Percentiles rank a stretch among this genome's conserved stretches.
These are phyloP conservation scores for Pelochelys cantorii DNA, from an alignment of 2,797 vertebrate species.

Conservation along the genomic window DNA sequence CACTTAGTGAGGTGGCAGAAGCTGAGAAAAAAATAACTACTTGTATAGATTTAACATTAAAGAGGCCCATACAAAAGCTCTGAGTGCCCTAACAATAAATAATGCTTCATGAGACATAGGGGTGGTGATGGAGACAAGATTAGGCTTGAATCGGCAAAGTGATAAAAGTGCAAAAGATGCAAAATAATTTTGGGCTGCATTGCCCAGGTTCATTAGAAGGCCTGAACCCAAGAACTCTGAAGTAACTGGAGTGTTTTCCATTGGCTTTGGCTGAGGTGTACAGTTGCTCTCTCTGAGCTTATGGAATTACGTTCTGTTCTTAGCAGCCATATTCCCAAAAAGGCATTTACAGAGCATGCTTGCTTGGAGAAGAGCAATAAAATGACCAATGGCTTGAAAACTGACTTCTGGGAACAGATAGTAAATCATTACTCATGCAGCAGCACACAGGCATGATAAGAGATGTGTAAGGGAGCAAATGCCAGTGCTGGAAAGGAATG, in stretches of 20 bases:
- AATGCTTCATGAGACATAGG: not conserved
- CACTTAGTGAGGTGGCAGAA: not conserved
- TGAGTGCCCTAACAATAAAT: not conserved
- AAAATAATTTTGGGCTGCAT: accelerated
- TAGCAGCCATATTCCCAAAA: not conserved
- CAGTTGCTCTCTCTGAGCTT: not conserved
- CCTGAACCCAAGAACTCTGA: not conserved
- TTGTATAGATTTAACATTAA: not conserved
- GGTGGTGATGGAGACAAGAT: not conserved
- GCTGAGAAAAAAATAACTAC: not conserved
- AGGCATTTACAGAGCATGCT: not conserved
- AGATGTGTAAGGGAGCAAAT: not conserved
- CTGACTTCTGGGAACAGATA: not conserved
- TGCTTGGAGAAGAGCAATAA: not conserved
- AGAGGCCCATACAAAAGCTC: not conserved
- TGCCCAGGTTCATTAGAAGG: not conserved
- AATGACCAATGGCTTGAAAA: not conserved
- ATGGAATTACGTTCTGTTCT: not conserved
- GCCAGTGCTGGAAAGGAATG: not conserved
- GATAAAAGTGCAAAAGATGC: not conserved
- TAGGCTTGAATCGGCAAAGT: not conserved
- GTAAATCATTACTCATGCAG: not conserved
- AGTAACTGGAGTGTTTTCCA: accelerated
- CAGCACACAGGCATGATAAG: not conserved
- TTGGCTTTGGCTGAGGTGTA: not conserved